phyloP scores from a whole-genome alignment of 1,140 invertebrate species.

The Drosophila guanche region DNA sequence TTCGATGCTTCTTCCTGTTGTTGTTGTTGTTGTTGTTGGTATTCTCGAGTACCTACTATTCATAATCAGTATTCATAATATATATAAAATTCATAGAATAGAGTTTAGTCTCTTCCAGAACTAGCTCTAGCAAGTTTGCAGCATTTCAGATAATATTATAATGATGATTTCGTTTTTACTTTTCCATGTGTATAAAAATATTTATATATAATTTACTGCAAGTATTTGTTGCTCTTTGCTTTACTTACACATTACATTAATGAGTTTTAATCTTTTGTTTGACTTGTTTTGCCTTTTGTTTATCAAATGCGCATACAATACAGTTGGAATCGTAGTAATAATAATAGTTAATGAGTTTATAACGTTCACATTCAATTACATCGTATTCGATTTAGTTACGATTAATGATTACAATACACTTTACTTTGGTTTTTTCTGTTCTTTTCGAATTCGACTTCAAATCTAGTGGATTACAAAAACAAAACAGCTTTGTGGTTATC shows the following conservation, averaged over 20 bases:
- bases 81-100: slow-evolving; percentile 74
- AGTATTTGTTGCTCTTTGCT: slow-evolving; percentile 46
- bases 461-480: slow-evolving; percentile 7
- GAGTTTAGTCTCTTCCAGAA: slow-evolving; percentile 28
- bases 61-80: slow-evolving; percentile 42
- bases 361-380: slow-evolving; percentile 64
- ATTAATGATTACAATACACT: slow-evolving; percentile 45
- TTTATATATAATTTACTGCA: slow-evolving; percentile 74
- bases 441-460: slow-evolving; percentile 15
- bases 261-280: slow-evolving; percentile 60
- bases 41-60: slow-evolving; percentile 37
- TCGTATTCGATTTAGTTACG: slow-evolving; percentile 53
- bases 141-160: slow-evolving; percentile 44
- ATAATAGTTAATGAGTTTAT: slow-evolving; percentile 66
- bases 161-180: slow-evolving; percentile 28
- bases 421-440: slow-evolving; percentile 27
- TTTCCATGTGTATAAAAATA: slow-evolving; percentile 75
- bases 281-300: slow-evolving; percentile 33
- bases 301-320: slow-evolving; percentile 46
- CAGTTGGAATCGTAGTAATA: slow-evolving; percentile 59
- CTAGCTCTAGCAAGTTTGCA: slow-evolving; percentile 43
- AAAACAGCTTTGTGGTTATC: slow-evolving; percentile 36
- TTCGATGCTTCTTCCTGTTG: slow-evolving; percentile 44
- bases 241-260: slow-evolving; percentile 77
- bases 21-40: slow-evolving; percentile 38